Percentiles rank a stretch among this genome's conserved stretches.
Conservation (phyloP, 2,797 vertebrate genomes). For the Ptychobarbus kaznakovi region DNA sequence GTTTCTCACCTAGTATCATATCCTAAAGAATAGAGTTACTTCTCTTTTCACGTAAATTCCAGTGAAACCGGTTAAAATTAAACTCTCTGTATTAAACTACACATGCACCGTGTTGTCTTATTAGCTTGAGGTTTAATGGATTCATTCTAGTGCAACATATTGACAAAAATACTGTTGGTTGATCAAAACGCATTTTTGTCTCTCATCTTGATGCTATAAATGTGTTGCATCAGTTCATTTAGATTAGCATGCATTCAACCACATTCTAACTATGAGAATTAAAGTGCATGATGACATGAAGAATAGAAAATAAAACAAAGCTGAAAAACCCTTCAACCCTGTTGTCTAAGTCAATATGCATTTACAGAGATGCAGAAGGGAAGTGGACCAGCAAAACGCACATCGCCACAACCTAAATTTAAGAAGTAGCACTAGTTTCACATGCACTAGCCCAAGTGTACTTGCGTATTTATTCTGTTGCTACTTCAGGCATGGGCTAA, state of each 20-base stretch:
- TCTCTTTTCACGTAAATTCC: background rate
- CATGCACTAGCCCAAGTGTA: background rate
- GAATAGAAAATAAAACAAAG: background rate
- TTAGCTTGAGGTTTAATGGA: background rate
- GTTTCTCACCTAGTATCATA: background rate
- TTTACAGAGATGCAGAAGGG: background rate
- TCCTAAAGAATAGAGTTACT: conserved; percentile 11
- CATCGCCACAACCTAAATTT: background rate
- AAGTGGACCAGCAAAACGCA: background rate
- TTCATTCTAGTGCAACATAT: background rate
- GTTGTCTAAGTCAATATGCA: background rate
- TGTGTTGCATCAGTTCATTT: background rate
- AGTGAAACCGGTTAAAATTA: background rate
- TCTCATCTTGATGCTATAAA: background rate
- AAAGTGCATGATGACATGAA: background rate
- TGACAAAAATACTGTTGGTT: background rate
- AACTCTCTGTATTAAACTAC: background rate
- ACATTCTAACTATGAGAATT: background rate
- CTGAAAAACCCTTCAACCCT: background rate
- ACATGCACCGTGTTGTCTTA: background rate
- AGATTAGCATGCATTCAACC: background rate
- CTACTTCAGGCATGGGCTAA: background rate
- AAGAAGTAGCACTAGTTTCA: background rate
- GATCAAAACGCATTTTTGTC: background rate
- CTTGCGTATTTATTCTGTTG: background rate